Evolutionary conservation across 1,140 invertebrate species (phyloP).

Genomic region (Drosophila elegans): DNA sequence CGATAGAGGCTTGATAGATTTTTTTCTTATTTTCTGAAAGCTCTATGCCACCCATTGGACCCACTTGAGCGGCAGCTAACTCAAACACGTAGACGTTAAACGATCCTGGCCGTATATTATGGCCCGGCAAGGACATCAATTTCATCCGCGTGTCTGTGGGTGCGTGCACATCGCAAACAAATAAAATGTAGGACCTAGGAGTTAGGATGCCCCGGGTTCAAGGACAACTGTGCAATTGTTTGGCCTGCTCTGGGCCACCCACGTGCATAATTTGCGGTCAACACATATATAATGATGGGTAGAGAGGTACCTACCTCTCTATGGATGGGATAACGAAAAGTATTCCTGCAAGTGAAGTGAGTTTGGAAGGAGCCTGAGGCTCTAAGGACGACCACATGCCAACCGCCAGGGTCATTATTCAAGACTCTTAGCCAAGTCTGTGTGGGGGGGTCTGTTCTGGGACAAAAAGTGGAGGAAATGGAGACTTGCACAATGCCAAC

Average conservation of each 20-base stretch:
- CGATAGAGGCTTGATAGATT: constrained; percentile 8
- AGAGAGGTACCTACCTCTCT: not conserved
- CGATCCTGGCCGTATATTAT: constrained; percentile 31
- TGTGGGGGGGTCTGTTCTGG: constrained; percentile 1
- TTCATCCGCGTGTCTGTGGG: constrained; percentile 30
- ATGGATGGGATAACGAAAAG: constrained; percentile 6
- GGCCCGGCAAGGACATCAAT: constrained; percentile 61
- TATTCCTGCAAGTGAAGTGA: constrained; percentile 56
- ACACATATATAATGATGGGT: constrained; percentile 41
- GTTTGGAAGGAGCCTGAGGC: constrained; percentile 20
- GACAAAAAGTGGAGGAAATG: constrained; percentile 1
- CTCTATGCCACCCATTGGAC: constrained; percentile 24
- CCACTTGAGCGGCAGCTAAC: constrained; percentile 44
- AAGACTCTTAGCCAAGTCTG: constrained; percentile 38
- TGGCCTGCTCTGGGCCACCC: constrained; percentile 33
- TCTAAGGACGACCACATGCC: constrained; percentile 6
- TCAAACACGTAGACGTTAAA: constrained; percentile 33
- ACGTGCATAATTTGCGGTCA: constrained; percentile 79
- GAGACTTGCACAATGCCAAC: constrained; percentile 8
- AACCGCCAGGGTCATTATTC: constrained; percentile 37
- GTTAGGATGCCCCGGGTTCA: constrained; percentile 54
- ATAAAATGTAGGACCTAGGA: constrained; percentile 50
- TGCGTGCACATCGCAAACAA: constrained; percentile 56
- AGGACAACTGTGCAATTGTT: constrained; percentile 65
- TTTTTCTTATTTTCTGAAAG: constrained; percentile 11